Evolutionary conservation across 1,140 invertebrate species (phyloP).

Genomic region (Berghia stephanieae): DNA sequence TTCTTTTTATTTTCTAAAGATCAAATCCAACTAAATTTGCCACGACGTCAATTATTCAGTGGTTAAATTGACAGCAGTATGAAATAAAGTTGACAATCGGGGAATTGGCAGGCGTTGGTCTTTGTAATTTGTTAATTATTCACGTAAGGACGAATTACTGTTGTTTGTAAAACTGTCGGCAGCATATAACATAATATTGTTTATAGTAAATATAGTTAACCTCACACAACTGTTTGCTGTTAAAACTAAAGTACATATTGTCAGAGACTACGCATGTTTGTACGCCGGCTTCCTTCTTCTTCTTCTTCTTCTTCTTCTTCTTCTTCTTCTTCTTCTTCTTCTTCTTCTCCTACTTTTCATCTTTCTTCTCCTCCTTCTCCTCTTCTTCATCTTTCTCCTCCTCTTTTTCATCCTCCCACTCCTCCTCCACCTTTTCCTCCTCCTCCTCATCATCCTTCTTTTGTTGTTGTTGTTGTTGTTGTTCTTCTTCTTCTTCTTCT

Average conservation of each 20-base stretch:
- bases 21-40: too few relatives aligned
- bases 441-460: not conserved
- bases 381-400: not conserved
- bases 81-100: too few relatives aligned
- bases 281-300: not conserved
- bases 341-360: not conserved
- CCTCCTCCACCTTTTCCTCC: not conserved
- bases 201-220: too few relatives aligned
- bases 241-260: too few relatives aligned
- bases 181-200: too few relatives aligned
- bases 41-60: too few relatives aligned
- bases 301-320: conserved; percentile 1
- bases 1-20: too few relatives aligned
- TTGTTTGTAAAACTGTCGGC: too few relatives aligned
- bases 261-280: not conserved
- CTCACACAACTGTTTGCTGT: too few relatives aligned
- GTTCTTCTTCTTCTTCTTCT: not conserved
- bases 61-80: too few relatives aligned
- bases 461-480: not conserved
- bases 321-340: conserved; percentile 2
- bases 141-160: not conserved
- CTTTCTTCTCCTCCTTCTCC: conserved; percentile 1
- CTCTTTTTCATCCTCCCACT: not conserved
- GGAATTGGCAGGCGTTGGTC: not conserved
- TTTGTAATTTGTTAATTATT: not conserved